These are phyloP conservation scores for Acipenser transmontanus DNA, from an alignment of 2,797 vertebrate species.

Conservation along the genomic window DNA sequence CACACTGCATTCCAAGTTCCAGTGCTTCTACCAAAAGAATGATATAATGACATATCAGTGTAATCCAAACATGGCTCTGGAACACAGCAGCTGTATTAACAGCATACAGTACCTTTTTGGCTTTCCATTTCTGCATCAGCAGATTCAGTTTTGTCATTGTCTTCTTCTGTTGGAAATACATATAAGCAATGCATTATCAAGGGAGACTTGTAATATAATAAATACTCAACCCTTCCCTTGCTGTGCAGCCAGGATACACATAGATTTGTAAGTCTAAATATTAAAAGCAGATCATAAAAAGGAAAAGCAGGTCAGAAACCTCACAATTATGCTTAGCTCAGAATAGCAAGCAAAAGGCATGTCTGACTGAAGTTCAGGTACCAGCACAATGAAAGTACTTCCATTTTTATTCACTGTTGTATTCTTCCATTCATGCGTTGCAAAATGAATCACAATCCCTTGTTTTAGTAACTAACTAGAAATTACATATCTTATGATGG, in stretches of 20 bases:
- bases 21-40: too few species aligned
- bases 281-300: background rate
- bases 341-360: background rate
- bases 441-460: too few species aligned
- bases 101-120: constrained; percentile 12
- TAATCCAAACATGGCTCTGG: too few species aligned
- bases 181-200: constrained; percentile 2
- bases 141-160: constrained; percentile 9
- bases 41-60: too few species aligned
- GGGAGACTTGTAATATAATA: background rate
- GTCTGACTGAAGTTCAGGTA: background rate
- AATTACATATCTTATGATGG: too few species aligned
- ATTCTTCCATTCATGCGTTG: background rate
- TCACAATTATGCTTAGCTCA: background rate
- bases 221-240: background rate
- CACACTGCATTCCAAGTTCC: too few species aligned
- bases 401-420: background rate
- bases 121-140: constrained; percentile 16
- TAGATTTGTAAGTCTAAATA: background rate
- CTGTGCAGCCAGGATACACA: background rate
- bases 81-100: too few species aligned
- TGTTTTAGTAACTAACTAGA: too few species aligned
- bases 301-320: background rate
- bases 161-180: constrained; percentile 8
- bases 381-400: background rate